Evolutionary conservation across 1,140 invertebrate species (phyloP).

Genomic region (Halesus radiatus): DNA sequence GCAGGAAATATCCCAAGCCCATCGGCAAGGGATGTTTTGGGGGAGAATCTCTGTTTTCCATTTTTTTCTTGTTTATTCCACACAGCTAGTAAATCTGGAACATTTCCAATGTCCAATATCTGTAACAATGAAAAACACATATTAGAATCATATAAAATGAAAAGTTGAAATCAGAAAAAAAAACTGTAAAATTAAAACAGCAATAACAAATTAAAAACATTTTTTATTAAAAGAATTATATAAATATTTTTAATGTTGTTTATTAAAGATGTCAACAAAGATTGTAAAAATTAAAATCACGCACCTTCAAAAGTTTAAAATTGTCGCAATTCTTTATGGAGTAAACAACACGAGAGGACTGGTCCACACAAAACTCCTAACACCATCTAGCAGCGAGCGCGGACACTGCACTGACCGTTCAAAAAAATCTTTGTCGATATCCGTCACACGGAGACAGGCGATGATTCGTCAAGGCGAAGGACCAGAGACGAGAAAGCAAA

Average conservation of each 20-base stretch:
- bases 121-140: not conserved
- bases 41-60: conserved; percentile 55
- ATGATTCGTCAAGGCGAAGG: not conserved
- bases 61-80: conserved; percentile 12
- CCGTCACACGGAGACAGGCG: conserved; percentile 27
- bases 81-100: not conserved
- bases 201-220: not conserved
- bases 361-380: conserved; percentile 35
- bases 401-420: conserved; percentile 39
- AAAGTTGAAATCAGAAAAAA: not conserved
- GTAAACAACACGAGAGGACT: not conserved
- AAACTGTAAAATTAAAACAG: not conserved
- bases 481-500: not conserved
- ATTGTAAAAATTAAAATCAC: conserved; percentile 20
- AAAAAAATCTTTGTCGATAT: conserved; percentile 37
- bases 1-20: conserved; percentile 69
- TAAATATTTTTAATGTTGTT: not conserved
- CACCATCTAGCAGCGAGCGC: conserved; percentile 43
- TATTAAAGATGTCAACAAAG: not conserved
- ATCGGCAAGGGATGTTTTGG: conserved; percentile 62
- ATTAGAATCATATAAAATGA: not conserved
- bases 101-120: not conserved
- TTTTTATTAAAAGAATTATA: no score
- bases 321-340: conserved; percentile 14
- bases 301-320: conserved; percentile 25